Percentiles rank a stretch among this genome's conserved stretches.
phyloP scores from a whole-genome alignment of 1,140 invertebrate species.

The Trachymyrmex cornetzi region DNA sequence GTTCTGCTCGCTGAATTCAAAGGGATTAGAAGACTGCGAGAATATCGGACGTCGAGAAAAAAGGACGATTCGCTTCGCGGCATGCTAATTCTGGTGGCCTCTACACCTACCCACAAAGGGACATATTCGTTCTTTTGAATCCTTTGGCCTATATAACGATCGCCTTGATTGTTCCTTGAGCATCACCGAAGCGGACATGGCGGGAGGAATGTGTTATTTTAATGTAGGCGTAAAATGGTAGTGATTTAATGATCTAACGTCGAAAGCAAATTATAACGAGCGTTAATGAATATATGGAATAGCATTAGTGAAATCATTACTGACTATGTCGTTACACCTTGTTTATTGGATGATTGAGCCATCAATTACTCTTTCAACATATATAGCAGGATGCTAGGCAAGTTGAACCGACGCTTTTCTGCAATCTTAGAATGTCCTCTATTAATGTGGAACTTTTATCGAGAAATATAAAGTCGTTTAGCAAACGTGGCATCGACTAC shows the following conservation, averaged over 20 bases:
- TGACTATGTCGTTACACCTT: background rate
- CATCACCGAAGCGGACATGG: background rate
- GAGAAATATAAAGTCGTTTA: conserved; percentile 47
- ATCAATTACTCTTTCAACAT: conserved; percentile 37
- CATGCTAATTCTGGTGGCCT: conserved; percentile 83
- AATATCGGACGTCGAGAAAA: conserved; percentile 67
- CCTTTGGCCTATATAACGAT: conserved; percentile 24
- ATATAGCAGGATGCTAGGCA: background rate
- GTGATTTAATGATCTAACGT: background rate
- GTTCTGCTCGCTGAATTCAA: conserved; percentile 74
- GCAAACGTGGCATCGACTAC: conserved; percentile 42
- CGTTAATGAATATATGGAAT: conserved; percentile 5
- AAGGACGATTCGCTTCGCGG: conserved; percentile 75
- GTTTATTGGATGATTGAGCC: conserved; percentile 26
- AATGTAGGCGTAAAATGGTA: background rate
- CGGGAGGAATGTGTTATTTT: background rate
- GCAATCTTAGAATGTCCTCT: background rate
- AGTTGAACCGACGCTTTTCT: conserved; percentile 12
- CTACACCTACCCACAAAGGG: conserved; percentile 7
- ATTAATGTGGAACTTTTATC: conserved; percentile 46
- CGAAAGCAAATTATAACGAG: background rate
- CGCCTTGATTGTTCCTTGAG: conserved; percentile 32
- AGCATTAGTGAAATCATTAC: background rate
- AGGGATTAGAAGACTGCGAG: conserved; percentile 81
- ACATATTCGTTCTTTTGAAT: conserved; percentile 50